Percentiles rank a stretch among this genome's conserved stretches.
Conservation (phyloP, 2,113 vertebrate genomes). For the Ornithorhynchus anatinus region DNA sequence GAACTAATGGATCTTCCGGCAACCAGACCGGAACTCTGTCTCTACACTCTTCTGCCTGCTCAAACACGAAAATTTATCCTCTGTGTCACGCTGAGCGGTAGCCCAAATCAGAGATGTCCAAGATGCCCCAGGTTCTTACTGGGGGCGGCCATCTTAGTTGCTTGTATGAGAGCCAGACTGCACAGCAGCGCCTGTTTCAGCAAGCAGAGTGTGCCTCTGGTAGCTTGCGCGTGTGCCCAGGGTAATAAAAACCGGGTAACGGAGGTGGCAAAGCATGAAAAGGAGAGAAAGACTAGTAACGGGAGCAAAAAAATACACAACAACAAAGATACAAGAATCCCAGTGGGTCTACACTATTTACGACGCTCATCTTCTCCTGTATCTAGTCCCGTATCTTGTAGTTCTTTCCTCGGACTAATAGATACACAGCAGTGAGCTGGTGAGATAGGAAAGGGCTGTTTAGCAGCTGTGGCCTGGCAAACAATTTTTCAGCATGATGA, state of each 20-base stretch:
- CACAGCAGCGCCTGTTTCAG: neutral
- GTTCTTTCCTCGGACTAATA: slow-evolving; percentile 14
- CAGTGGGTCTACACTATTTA: neutral
- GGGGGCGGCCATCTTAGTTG: slow-evolving; percentile 36
- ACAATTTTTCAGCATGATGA: slow-evolving; percentile 48
- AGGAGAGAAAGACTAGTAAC: neutral
- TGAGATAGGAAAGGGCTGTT: neutral
- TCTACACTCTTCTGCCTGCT: too few relatives aligned
- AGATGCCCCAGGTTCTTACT: slow-evolving; percentile 39
- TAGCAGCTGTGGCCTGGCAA: slow-evolving; percentile 20
- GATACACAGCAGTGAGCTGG: neutral
- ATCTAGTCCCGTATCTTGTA: neutral
- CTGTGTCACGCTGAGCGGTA: slow-evolving; percentile 21
- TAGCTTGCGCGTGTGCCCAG: too few relatives aligned
- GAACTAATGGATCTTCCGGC: too few relatives aligned
- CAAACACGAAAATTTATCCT: too few relatives aligned
- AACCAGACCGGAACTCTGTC: too few relatives aligned
- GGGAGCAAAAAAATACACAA: neutral
- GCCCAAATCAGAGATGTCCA: slow-evolving; percentile 10
- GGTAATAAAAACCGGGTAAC: slow-evolving; percentile 6
- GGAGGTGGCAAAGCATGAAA: neutral
- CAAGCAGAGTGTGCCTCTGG: slow-evolving; percentile 15
- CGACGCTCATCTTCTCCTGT: neutral
- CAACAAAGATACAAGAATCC: neutral
- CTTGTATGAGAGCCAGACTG: slow-evolving; percentile 26